Percentiles rank a stretch among this genome's conserved stretches.
These are phyloP conservation scores for Sminthurinus signatus DNA, from an alignment of 1,140 invertebrate genomes.

Conservation along the genomic window DNA sequence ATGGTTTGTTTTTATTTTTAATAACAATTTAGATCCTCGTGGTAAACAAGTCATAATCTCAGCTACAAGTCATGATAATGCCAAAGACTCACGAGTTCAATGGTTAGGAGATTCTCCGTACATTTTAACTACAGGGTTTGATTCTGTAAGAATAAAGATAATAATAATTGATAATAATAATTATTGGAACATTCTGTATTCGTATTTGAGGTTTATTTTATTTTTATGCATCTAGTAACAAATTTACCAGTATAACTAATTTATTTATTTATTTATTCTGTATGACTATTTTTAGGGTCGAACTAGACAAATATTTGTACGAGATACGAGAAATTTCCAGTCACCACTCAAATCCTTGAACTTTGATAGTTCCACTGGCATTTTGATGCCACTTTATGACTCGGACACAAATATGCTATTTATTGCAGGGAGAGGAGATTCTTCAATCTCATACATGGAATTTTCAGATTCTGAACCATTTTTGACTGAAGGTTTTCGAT, in stretches of 20 bases:
- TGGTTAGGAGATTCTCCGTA: conserved; percentile 77
- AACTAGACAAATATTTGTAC: conserved; percentile 74
- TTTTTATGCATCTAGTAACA: too few species aligned
- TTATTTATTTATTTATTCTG: too few species aligned
- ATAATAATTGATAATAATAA: too few species aligned
- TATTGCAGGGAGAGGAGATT: conserved; percentile 85
- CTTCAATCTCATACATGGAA: conserved; percentile 79
- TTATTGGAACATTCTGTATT: too few species aligned
- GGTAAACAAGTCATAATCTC: conserved; percentile 49
- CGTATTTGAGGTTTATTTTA: too few species aligned
- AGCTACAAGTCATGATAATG: conserved; percentile 71
- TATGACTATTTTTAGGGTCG: conserved; percentile 59
- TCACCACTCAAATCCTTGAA: conserved; percentile 69
- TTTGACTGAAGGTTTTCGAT: conserved; percentile 71
- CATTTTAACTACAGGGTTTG: conserved; percentile 71
- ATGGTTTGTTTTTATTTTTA: too few species aligned
- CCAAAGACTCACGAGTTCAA: conserved; percentile 81
- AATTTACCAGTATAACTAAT: too few species aligned
- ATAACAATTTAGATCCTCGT: too few species aligned
- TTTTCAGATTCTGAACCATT: conserved; percentile 73
- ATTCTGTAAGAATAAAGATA: conserved; percentile 51
- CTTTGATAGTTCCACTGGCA: conserved; percentile 83
- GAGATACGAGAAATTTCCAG: conserved; percentile 74
- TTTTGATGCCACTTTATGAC: conserved; percentile 83
- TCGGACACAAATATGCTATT: conserved; percentile 90